Base-by-base conservation (phyloP, 2,888 invertebrate species). In the Philonicus albiceps region DNA sequence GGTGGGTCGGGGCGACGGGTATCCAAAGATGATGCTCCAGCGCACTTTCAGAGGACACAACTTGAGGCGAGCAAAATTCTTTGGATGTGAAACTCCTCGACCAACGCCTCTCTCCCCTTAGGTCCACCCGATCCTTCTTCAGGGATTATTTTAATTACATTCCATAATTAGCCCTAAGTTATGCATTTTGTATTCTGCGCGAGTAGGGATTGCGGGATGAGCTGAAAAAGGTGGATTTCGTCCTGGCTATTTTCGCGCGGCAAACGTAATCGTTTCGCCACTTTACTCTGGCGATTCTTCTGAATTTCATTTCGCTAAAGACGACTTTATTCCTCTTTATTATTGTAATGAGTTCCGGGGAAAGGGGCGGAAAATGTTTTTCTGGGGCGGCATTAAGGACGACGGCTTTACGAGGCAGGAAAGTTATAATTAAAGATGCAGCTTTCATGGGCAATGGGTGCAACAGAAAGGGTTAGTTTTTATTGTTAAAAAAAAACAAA, bases 131-230 rank as follows among this genome's bases (percentile, higher is more conserved):
- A 31, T 55, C 53, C 53, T 31, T 55, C 34, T 81, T 37, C 64
- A 5, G 55, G 34, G 81, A 81, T 81, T 81, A 81, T 81, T 81
- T 81, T 81, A 81, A 81, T 81, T 81, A 81, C 81, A 81, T 49
- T 81, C 81, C 81, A 81, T 81, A 81, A 81, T 81, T 81, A 81
- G 81, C 81, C 81, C 34, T 81, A 81, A 81, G 81, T 64, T 55
- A 64, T 81, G 64, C 81, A 81, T 64, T 81, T 81, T 81, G 64
- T 81, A 81, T 81, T 53, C 34, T 2, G 8, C 11, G 13, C 19
- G 55, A 53, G 13, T 81, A 13, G 22, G 34, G 37, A 16, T 53
- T 55, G n/a, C 55, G 30, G 81, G 31, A 31, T 34, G 81, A 31
- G 22, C 34, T 31, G 8, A 55, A 81, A 64, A 64, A 81, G 31